These are phyloP conservation scores for Rhagologus leucostigma DNA, from an alignment of 2,113 vertebrate species.

Conservation along the genomic window DNA sequence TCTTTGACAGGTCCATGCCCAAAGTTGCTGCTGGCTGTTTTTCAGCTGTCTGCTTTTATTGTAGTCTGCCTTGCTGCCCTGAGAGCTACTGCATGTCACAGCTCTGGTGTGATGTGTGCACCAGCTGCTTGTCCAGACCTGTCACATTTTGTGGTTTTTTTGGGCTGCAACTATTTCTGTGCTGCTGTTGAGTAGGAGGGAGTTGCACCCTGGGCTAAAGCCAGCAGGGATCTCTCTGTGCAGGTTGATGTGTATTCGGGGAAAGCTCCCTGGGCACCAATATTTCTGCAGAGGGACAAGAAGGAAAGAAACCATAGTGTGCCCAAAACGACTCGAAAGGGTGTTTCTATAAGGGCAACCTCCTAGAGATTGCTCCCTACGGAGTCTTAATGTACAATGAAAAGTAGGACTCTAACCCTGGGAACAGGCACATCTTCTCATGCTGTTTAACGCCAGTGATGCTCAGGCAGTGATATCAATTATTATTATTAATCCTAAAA, in stretches of 20 bases:
- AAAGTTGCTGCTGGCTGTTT: not conserved
- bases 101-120: not conserved
- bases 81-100: not conserved
- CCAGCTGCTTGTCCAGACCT: slow-evolving; percentile 12
- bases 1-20: not conserved
- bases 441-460: not conserved
- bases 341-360: not conserved
- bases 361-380: not conserved
- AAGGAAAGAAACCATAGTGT: not conserved
- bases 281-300: not conserved
- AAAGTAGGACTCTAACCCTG: not conserved
- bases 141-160: not conserved
- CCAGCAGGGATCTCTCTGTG: not conserved
- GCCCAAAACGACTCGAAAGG: not conserved
- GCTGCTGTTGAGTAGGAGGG: not conserved
- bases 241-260: not conserved
- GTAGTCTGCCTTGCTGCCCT: not conserved
- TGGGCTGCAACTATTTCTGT: not conserved
- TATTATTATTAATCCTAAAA: not conserved
- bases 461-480: not conserved
- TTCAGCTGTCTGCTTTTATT: slow-evolving; percentile 20
- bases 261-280: not conserved
- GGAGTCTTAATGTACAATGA: not conserved
- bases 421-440: not conserved
- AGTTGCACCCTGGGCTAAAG: not conserved